phyloP scores from a whole-genome alignment of 92 coral and sea anemone species.

The Heliopora coerulea region DNA sequence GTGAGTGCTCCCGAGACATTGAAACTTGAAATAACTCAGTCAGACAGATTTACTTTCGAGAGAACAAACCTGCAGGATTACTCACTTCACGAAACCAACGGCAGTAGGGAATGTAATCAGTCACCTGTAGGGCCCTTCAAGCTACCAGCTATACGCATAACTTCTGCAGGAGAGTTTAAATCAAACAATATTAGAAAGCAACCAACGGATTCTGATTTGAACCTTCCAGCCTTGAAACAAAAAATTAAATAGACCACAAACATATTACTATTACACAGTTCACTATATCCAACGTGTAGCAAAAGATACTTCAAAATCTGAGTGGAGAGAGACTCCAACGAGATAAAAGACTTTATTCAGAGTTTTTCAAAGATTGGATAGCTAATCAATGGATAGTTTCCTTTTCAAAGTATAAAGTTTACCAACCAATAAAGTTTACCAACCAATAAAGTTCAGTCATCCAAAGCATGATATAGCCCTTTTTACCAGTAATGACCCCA shows the following conservation, averaged over 20 bases:
- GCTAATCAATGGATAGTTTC: too few relatives aligned
- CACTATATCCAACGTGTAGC: too few relatives aligned
- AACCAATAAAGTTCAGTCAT: too few relatives aligned
- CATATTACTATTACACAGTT: too few relatives aligned
- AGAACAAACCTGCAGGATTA: not conserved
- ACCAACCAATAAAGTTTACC: too few relatives aligned
- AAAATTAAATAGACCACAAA: not conserved
- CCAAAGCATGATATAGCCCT: too few relatives aligned
- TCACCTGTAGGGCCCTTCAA: not conserved
- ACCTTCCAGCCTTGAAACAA: slow-evolving; percentile 5
- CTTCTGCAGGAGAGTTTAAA: not conserved
- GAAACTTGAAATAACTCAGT: not conserved
- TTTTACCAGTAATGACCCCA: too few relatives aligned
- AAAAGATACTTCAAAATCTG: too few relatives aligned
- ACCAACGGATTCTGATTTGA: not conserved
- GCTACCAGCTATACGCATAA: slow-evolving; percentile 20
- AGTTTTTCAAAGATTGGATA: too few relatives aligned
- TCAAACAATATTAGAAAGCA: not conserved
- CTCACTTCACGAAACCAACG: not conserved
- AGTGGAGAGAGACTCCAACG: too few relatives aligned
- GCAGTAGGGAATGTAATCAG: not conserved
- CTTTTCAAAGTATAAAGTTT: too few relatives aligned
- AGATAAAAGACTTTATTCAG: too few relatives aligned
- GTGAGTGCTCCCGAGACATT: slow-evolving; percentile 21
- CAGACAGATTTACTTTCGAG: slow-evolving; percentile 15